phyloP scores from a whole-genome alignment of 2,888 invertebrate genomes.

The Tetramorium bicarinatum region DNA sequence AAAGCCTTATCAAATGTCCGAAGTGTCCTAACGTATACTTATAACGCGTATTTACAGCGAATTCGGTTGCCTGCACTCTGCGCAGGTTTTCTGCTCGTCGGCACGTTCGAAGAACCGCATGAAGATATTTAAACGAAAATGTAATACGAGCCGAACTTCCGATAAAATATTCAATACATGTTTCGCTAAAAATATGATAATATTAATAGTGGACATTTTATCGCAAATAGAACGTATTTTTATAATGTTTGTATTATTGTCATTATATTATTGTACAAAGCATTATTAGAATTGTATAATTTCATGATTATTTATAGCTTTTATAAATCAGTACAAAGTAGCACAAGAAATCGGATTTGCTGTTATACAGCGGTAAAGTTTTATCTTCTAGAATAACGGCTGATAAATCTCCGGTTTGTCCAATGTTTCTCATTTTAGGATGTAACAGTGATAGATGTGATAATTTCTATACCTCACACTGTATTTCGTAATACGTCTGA shows the following conservation, averaged over 20 bases:
- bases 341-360: not conserved
- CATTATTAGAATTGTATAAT: not conserved
- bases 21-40: not conserved
- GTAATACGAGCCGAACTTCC: not conserved
- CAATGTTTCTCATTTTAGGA: not conserved
- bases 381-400: not conserved
- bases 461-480: not conserved
- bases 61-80: slow-evolving; percentile 1
- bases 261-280: not conserved
- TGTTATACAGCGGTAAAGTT: not conserved
- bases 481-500: not conserved
- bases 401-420: not conserved
- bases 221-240: not conserved
- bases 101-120: not conserved
- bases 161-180: not conserved
- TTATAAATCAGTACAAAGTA: not conserved
- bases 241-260: not conserved
- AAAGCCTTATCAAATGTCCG: slow-evolving; percentile 9
- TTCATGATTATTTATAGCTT: not conserved
- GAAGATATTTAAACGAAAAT: not conserved
- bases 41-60: not conserved
- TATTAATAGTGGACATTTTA: not conserved
- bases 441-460: not conserved
- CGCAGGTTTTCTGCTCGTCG: not conserved
- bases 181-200: not conserved